Evolutionary conservation across 2,113 vertebrate genomes (phyloP), one percentile per base, ranked within the genome.

Genomic region (Chauna torquata): DNA sequence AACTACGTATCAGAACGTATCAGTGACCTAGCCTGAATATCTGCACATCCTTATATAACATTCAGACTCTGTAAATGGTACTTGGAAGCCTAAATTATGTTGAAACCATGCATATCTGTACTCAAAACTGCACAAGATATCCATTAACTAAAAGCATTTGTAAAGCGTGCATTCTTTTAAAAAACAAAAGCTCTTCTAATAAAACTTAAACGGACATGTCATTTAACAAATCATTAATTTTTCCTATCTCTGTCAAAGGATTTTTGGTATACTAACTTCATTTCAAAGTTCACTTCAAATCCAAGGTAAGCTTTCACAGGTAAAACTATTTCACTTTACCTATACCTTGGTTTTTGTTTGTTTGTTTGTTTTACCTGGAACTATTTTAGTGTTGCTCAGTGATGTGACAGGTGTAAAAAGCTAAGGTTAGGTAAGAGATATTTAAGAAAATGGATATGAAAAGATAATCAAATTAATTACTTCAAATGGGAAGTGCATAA

Each of bases 261-360:
- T 38, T 90, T 88, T 77, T 77, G 23, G 30, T 24, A 42, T 4
- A 69, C 15, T n/a, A 78, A 89, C 44, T 78, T 81, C 17, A 82
- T 68, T 50, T 84, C 54, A 88, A 94, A 91, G 25, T 44, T 91
- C 64, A 96, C 27, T 15, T 47, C 18, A 94, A 93, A 83, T 70
- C 54, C 42, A 83, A n/a, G 15, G 76, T 81, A 93, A 92, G 16
- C 11, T 83, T 86, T 90, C 49, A 83, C 3, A 62, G 16, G 16
- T 36, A 61, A 52, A 90, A 44, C 13, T 47, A 82, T 28, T 52
- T 55, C 4, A 45, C 64, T 59, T 82, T 78, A 75, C 77, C 76
- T 59, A 61, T 10, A 44, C 6, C 6, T 36, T 72, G 25, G 9
- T 90, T 93, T 64, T 71, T 85, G n/a, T n/a, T n/a, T n/a, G n/a